These are phyloP conservation scores for Cinara cedri DNA, from an alignment of 2,888 invertebrate species.

Conservation along the genomic window DNA sequence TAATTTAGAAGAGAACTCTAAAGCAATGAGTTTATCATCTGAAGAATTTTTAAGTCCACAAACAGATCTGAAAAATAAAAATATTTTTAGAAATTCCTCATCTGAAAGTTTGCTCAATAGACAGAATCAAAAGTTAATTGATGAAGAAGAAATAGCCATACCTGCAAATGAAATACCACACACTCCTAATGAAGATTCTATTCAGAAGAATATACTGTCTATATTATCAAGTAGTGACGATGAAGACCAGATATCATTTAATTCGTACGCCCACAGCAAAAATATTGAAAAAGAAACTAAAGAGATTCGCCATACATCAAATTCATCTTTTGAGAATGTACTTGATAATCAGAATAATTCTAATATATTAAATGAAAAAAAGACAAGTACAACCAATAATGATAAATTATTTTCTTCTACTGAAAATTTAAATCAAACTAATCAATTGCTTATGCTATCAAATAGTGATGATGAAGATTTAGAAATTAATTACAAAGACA, in stretches of 20 bases:
- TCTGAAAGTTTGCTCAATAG: not conserved
- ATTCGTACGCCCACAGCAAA: not conserved
- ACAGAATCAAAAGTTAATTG: not conserved
- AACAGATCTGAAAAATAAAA: not conserved
- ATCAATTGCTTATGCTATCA: not conserved
- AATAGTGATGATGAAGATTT: slow-evolving; percentile 6
- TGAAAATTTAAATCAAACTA: not conserved
- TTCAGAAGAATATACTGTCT: not conserved
- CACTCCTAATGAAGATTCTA: not conserved
- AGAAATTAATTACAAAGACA: too few relatives aligned
- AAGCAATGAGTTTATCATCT: slow-evolving; percentile 21
- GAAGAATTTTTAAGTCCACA: slow-evolving; percentile 30
- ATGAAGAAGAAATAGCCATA: not conserved
- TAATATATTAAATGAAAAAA: not conserved
- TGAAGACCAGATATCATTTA: not conserved
- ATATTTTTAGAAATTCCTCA: slow-evolving; percentile 2
- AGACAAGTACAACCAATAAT: not conserved
- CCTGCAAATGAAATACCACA: not conserved
- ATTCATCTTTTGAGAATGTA: not conserved
- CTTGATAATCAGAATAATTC: not conserved
- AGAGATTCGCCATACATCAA: not conserved
- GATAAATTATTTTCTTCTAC: not conserved
- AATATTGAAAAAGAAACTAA: not conserved
- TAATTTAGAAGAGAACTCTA: not conserved
- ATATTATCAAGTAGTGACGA: slow-evolving; percentile 3